Evolutionary conservation across 2,888 invertebrate genomes (phyloP).

Genomic region (Aleiodes alternator): DNA sequence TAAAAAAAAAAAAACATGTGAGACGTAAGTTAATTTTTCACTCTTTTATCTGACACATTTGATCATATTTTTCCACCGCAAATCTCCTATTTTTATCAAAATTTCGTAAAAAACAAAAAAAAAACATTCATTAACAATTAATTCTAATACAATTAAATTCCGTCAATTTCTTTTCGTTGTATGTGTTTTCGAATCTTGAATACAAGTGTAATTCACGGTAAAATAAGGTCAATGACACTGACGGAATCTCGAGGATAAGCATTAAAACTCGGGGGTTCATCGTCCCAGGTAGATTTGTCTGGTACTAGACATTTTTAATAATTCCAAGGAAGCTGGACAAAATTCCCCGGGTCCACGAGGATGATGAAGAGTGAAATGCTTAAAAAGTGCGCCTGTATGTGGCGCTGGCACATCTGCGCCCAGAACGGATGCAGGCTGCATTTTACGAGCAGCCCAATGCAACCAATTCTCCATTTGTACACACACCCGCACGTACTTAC

Average conservation of each 20-base stretch:
- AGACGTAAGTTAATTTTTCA: slow-evolving; percentile 1
- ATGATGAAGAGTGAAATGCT: slow-evolving; percentile 2
- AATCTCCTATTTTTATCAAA: not conserved
- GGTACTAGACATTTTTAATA: slow-evolving; percentile 4
- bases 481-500: slow-evolving; percentile 60
- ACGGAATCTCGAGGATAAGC: not conserved
- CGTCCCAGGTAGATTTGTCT: slow-evolving; percentile 46
- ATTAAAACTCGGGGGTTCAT: slow-evolving; percentile 43
- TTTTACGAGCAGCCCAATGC: slow-evolving; percentile 72
- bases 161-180: too few relatives aligned
- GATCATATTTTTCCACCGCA: too few relatives aligned
- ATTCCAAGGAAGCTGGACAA: slow-evolving; percentile 34
- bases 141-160: not conserved
- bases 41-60: not conserved
- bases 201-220: not conserved
- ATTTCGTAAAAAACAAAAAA: too few relatives aligned
- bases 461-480: slow-evolving; percentile 67
- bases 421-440: slow-evolving; percentile 73
- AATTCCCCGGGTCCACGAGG: slow-evolving; percentile 15
- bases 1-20: not conserved
- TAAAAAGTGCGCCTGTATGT: slow-evolving; percentile 33
- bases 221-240: slow-evolving; percentile 13
- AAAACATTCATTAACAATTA: too few relatives aligned
- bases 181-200: too few relatives aligned
- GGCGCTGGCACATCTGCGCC: slow-evolving; percentile 68